Evolutionary conservation across 2,888 invertebrate genomes (phyloP).

Genomic region (Lymantria monacha): DNA sequence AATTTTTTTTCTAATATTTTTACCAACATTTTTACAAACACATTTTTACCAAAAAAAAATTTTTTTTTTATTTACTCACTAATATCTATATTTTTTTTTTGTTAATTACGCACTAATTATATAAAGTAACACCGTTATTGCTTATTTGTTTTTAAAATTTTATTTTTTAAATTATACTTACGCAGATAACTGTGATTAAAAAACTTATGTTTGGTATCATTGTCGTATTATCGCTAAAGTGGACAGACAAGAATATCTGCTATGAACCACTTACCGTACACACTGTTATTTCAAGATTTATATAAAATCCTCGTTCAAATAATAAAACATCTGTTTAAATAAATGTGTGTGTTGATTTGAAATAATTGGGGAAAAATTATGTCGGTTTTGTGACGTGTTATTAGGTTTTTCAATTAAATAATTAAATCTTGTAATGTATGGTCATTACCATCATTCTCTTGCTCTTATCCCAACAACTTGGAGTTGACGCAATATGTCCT

Average conservation of each 20-base stretch:
- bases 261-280: conserved; percentile 29
- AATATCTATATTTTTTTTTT: not conserved
- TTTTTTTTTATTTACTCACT: not conserved
- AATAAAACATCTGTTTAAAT: conserved; percentile 24
- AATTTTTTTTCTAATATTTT: not conserved
- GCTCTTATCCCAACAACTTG: too few species aligned
- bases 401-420: conserved; percentile 1
- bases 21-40: not conserved
- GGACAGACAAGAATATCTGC: conserved; percentile 39
- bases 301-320: conserved; percentile 33
- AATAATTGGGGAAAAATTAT: conserved; percentile 8
- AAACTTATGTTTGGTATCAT: conserved; percentile 14
- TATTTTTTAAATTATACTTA: not conserved
- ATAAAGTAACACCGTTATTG: not conserved
- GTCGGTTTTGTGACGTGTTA: conserved; percentile 2
- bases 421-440: not conserved
- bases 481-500: too few species aligned
- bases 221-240: conserved; percentile 20
- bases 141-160: too few species aligned
- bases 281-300: conserved; percentile 23
- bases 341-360: conserved; percentile 4
- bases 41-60: not conserved
- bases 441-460: too few species aligned
- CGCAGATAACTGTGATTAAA: not conserved
- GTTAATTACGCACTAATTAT: not conserved